phyloP scores from a whole-genome alignment of 2,888 invertebrate genomes.

The Prionchulus punctatus region DNA sequence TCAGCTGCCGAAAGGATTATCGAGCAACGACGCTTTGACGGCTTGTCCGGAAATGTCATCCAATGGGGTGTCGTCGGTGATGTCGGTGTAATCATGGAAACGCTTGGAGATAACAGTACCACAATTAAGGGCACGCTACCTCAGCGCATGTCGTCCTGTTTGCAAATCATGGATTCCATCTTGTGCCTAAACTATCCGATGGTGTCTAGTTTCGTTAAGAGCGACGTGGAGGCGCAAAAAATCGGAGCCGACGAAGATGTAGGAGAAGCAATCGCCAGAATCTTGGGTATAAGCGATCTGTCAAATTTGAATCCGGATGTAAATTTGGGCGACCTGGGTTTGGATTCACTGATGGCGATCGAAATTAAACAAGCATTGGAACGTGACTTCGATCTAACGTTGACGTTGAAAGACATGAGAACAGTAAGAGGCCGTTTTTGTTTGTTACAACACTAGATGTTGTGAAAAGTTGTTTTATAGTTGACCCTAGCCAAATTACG shows the following conservation, averaged over 20 bases:
- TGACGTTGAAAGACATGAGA: conserved; percentile 79
- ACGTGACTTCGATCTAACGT: conserved; percentile 58
- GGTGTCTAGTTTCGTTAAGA: neutral
- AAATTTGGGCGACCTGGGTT: conserved; percentile 78
- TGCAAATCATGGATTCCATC: conserved; percentile 69
- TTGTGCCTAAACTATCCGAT: conserved; percentile 49
- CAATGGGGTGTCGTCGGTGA: conserved; percentile 99
- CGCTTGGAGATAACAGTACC: conserved; percentile 67
- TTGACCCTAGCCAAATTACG: conserved; percentile 60
- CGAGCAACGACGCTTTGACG: conserved; percentile 62
- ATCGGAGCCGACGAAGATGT: no score
- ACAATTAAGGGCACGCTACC: conserved; percentile 89
- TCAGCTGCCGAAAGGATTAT: conserved; percentile 90
- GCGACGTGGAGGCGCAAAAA: neutral
- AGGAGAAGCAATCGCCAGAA: conserved; percentile 26
- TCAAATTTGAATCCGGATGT: conserved; percentile 56
- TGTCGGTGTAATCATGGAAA: conserved; percentile 66
- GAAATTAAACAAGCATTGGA: conserved; percentile 63
- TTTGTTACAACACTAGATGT: no score
- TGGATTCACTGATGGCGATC: conserved; percentile 96
- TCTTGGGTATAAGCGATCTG: conserved; percentile 61
- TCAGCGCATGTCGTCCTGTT: conserved; percentile 82
- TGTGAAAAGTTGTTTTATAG: conserved; percentile 23
- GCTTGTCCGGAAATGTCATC: conserved; percentile 68
- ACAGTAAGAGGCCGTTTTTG: no score